phyloP scores from a whole-genome alignment of 2,113 vertebrate genomes.

The Campylorhamphus procurvoides region DNA sequence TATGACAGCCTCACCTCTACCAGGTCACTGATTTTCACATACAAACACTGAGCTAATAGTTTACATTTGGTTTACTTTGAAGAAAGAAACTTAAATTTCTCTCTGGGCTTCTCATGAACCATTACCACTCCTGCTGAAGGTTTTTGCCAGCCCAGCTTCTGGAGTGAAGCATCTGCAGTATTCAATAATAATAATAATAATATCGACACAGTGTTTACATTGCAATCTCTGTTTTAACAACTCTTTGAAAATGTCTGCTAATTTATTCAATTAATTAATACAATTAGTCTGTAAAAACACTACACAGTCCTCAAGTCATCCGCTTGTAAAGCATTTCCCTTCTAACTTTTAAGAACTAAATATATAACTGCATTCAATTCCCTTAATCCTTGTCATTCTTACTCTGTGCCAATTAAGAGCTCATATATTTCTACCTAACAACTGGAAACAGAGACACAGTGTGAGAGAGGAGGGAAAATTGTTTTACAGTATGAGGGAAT shows the following conservation, averaged over 20 bases:
- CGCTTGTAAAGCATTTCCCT: neutral
- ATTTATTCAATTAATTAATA: constrained; percentile 59
- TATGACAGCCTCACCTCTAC: neutral
- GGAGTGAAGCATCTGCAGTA: neutral
- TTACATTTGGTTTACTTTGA: neutral
- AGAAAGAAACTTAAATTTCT: neutral
- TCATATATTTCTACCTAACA: constrained; percentile 26
- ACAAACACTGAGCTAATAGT: neutral
- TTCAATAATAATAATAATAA: neutral
- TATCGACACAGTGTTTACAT: neutral
- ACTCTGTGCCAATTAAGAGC: constrained; percentile 37
- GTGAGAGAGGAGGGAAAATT: constrained; percentile 26
- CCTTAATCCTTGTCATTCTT: constrained; percentile 51
- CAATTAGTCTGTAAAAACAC: constrained; percentile 17
- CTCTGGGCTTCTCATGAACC: neutral
- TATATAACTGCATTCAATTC: neutral
- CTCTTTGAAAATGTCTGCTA: constrained; percentile 26
- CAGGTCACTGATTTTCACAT: neutral
- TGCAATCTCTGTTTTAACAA: constrained; percentile 1
- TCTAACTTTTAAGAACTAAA: constrained; percentile 21
- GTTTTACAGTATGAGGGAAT: constrained; percentile 60
- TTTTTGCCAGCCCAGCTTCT: neutral
- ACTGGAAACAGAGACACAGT: neutral
- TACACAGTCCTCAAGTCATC: neutral
- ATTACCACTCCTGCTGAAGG: neutral